A percentile compares a stretch with the other conserved stretches of the same genome.
These are phyloP conservation scores for Eufriesea mexicana DNA, from an alignment of 1,140 invertebrate genomes.

Conservation along the genomic window DNA sequence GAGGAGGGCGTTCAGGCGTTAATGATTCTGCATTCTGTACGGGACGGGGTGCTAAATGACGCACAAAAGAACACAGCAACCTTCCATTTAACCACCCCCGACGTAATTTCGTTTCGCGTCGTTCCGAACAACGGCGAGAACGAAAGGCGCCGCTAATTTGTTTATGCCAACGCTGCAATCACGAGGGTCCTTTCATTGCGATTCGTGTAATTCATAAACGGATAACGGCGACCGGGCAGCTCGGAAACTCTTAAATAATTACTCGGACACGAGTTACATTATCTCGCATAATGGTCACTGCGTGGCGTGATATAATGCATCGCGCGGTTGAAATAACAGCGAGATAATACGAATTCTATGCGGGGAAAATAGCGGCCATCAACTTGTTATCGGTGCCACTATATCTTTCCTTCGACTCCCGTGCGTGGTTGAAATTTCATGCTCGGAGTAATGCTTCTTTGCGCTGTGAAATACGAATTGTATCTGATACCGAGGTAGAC, in stretches of 20 bases:
- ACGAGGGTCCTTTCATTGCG: constrained; percentile 4
- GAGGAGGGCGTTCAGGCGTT: constrained; percentile 31
- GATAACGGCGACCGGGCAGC: not conserved
- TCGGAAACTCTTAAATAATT: not conserved
- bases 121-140: not conserved
- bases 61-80: constrained; percentile 21
- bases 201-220: not conserved
- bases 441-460: too few relatives aligned
- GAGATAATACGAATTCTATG: too few relatives aligned
- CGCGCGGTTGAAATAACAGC: too few relatives aligned
- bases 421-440: too few relatives aligned
- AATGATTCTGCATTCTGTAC: constrained; percentile 32
- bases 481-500: too few relatives aligned
- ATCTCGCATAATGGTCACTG: too few relatives aligned
- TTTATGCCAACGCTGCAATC: constrained; percentile 57
- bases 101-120: constrained; percentile 41
- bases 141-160: constrained; percentile 48
- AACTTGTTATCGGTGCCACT: too few relatives aligned
- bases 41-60: not conserved
- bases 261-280: not conserved
- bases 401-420: too few relatives aligned
- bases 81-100: constrained; percentile 30
- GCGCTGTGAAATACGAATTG: too few relatives aligned
- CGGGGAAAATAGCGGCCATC: too few relatives aligned
- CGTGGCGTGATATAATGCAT: too few relatives aligned